Evolutionary conservation across 2,888 invertebrate species (phyloP), one percentile per base, ranked within the genome.

Genomic region (Dusona sp.): DNA sequence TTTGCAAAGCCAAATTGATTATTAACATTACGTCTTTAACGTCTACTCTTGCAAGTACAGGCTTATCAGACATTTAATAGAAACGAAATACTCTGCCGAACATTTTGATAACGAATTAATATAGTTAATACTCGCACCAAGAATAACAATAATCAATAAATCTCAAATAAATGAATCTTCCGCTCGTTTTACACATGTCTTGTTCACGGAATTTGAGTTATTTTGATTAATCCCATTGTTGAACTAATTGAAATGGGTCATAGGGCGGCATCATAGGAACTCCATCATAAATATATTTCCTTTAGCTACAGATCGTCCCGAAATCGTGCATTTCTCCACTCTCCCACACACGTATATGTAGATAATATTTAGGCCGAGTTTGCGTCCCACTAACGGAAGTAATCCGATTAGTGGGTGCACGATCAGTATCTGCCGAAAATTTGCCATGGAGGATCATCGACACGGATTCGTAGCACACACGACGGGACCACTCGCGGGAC

Each of bases 361-460:
- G 64, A 38, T 65, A 70, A 48, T 42, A 72, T 68, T 72, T 72
- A 33, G 72, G 77, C 70, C 48, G 38, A 51, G 67, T 77, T 67
- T 38, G 42, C 38, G 38, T 67, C 61, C 22, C 38, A 67, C 57
- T 48, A 77, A 77, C 61, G 73, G 67, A 74, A 84, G 82, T 86
- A 72, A 83, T 86, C 81, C 83, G 78, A 86, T 86, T 81, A 86
- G 61, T 51, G 48, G 19, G 64, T 16, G n/a, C 42, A 61, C 64
- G 78, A 81, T 84, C 83, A 72, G 61, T 73, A 67, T 78, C 51
- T 65, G 61, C 61, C 79, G 70, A 81, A 86, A 86, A 81, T 84
- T 86, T 25, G 78, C 36, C 54, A 82, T 81, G 70, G 81, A 82
- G 65, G 65, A 79, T 86, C 83, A 79, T 86, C 68, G 73, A 70